phyloP scores from a whole-genome alignment of 1,140 invertebrate genomes.

The Brachionus rotundiformis region DNA sequence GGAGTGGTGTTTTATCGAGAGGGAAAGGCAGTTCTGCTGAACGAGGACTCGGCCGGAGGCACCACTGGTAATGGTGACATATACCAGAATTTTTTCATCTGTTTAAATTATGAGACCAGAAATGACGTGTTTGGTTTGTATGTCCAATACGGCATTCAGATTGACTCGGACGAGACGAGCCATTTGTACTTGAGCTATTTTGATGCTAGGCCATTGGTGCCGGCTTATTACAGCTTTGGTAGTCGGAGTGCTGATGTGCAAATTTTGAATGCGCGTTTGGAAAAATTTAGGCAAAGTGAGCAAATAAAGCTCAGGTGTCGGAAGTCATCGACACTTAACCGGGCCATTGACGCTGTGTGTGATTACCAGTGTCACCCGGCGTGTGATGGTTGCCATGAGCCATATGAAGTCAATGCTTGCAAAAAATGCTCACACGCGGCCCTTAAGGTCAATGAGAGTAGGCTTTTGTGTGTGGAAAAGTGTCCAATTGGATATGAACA shows the following conservation, averaged over 20 bases:
- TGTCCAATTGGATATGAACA: slow-evolving; percentile 28
- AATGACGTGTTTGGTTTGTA: not conserved
- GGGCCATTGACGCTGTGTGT: not conserved
- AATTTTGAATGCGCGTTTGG: slow-evolving; percentile 16
- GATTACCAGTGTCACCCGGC: slow-evolving; percentile 43
- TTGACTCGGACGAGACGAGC: slow-evolving; percentile 19
- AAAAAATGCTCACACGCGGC: slow-evolving; percentile 34
- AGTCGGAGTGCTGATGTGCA: slow-evolving; percentile 50
- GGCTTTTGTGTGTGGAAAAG: slow-evolving; percentile 19
- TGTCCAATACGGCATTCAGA: slow-evolving; percentile 48
- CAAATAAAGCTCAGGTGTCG: slow-evolving; percentile 2
- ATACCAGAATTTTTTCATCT: slow-evolving; percentile 50
- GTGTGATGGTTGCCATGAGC: slow-evolving; percentile 41
- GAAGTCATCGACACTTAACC: not conserved
- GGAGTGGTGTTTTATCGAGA: slow-evolving; percentile 38
- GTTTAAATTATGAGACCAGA: slow-evolving; percentile 33
- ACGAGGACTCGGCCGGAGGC: slow-evolving; percentile 38
- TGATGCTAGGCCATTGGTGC: slow-evolving; percentile 27
- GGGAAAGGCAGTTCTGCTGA: not conserved
- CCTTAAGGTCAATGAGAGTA: not conserved
- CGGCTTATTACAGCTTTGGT: slow-evolving; percentile 47
- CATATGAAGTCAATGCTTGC: not conserved
- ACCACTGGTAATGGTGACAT: slow-evolving; percentile 42
- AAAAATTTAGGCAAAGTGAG: not conserved
- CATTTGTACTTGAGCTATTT: slow-evolving; percentile 48